Percentiles rank a stretch among this genome's conserved stretches.
phyloP scores from a whole-genome alignment of 2,888 invertebrate species.

The Dasysyrphus tricinctus region DNA sequence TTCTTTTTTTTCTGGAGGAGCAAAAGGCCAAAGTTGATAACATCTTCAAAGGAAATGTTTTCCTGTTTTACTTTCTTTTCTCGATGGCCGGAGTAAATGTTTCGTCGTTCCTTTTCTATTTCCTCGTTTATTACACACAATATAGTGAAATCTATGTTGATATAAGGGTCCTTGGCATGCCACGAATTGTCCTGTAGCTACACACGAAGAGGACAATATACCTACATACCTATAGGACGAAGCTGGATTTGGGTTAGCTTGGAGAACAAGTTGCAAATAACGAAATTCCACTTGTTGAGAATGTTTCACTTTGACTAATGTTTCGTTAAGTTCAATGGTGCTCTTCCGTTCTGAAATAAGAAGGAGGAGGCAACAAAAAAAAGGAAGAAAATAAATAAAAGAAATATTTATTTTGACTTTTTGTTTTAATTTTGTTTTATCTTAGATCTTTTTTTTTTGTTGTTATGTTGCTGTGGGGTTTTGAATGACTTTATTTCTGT shows the following conservation, averaged over 20 bases:
- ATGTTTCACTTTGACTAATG: constrained; percentile 73
- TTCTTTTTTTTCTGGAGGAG: constrained; percentile 15
- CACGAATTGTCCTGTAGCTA: constrained; percentile 63
- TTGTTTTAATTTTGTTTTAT: constrained; percentile 54
- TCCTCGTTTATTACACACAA: constrained; percentile 63
- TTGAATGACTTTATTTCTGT: constrained; percentile 66
- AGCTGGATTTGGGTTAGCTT: not conserved
- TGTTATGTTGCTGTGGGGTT: constrained; percentile 30
- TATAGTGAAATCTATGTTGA: constrained; percentile 64
- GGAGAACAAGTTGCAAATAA: constrained; percentile 45
- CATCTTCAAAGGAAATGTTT: constrained; percentile 74
- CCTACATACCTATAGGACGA: not conserved
- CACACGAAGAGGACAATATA: constrained; percentile 44
- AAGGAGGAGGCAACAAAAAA: not conserved
- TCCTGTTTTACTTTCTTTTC: constrained; percentile 49
- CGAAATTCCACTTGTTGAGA: constrained; percentile 74
- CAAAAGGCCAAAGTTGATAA: constrained; percentile 71
- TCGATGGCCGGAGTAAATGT: constrained; percentile 54
- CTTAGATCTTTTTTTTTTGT: constrained; percentile 19
- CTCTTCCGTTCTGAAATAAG: constrained; percentile 45
- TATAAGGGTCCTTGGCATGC: constrained; percentile 66
- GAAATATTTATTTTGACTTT: constrained; percentile 43
- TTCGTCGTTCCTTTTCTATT: constrained; percentile 59
- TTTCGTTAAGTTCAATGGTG: constrained; percentile 75
- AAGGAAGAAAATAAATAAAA: constrained; percentile 20